Conservation (phyloP, 2,888 invertebrate species). For the Drosophila prolongata region DNA sequence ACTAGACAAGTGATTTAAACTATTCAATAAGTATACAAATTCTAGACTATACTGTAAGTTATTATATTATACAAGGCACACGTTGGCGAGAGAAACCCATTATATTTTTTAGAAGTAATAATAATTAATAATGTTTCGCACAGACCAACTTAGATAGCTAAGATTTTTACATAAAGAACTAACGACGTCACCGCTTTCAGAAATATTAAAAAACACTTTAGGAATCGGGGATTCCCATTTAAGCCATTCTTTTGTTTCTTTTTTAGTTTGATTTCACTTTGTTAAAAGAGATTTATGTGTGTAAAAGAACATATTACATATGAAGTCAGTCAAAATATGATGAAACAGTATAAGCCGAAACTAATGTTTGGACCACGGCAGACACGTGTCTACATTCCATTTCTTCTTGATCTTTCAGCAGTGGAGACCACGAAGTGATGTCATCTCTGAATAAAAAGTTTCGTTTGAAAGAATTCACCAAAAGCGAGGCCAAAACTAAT, state of each 20-base stretch:
- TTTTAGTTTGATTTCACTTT: neutral
- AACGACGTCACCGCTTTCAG: neutral
- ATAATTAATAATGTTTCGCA: too few relatives aligned
- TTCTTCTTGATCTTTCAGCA: conserved; percentile 26
- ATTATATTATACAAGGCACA: too few relatives aligned
- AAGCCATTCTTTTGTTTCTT: neutral
- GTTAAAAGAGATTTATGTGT: neutral
- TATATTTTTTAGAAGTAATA: too few relatives aligned
- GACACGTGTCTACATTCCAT: conserved; percentile 32
- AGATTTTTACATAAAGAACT: too few relatives aligned
- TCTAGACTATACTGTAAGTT: too few relatives aligned
- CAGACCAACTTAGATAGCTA: too few relatives aligned
- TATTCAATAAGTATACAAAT: too few relatives aligned
- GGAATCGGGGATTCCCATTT: conserved; percentile 5
- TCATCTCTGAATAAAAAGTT: conserved; percentile 25
- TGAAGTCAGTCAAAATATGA: neutral
- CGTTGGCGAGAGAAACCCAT: too few relatives aligned
- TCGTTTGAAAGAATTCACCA: conserved; percentile 21
- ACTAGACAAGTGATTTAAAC: too few relatives aligned
- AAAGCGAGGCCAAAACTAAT: conserved; percentile 26
- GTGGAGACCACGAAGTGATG: conserved; percentile 19
- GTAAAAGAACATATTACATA: neutral
- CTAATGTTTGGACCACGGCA: neutral
- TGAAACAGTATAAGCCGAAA: neutral
- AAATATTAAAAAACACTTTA: neutral